These are phyloP conservation scores for Meta bourneti DNA, from an alignment of 2,888 invertebrate genomes.

Conservation along the genomic window DNA sequence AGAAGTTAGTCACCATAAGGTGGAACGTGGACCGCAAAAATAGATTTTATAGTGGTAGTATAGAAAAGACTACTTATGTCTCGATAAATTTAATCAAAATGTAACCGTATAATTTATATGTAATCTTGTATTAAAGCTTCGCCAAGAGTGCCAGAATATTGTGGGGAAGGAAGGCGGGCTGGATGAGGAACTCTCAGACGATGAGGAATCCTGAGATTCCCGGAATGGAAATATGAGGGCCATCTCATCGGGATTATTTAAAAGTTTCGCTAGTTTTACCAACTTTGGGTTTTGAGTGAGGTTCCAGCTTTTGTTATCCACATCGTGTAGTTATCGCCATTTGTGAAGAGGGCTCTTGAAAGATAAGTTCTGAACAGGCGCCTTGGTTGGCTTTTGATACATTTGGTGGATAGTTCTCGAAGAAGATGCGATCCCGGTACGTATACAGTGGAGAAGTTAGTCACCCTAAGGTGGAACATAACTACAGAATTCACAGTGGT, in stretches of 20 bases:
- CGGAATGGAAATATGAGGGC: background rate
- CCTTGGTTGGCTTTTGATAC: too few species aligned
- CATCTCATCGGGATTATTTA: background rate
- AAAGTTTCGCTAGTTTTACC: background rate
- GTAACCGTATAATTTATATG: background rate
- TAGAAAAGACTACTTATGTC: too few species aligned
- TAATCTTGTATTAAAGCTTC: slow-evolving; percentile 54
- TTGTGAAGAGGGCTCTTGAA: background rate
- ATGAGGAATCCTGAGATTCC: background rate
- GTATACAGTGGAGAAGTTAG: too few species aligned
- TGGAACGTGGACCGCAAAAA: too few species aligned
- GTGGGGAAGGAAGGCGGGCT: background rate
- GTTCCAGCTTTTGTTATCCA: background rate
- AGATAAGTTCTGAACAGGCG: background rate
- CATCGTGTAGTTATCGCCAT: background rate
- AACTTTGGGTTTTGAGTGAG: background rate
- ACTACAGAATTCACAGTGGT: too few species aligned
- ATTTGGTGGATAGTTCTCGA: too few species aligned
- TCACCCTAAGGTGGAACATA: too few species aligned
- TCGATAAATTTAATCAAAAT: too few species aligned
- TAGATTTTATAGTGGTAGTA: too few species aligned
- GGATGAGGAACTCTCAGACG: background rate
- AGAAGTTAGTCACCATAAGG: too few species aligned
- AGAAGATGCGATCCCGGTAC: too few species aligned
- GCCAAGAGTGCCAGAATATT: background rate